Base-by-base conservation (phyloP, 92 coral and sea anemone genomes). In the Heteractis magnifica region DNA sequence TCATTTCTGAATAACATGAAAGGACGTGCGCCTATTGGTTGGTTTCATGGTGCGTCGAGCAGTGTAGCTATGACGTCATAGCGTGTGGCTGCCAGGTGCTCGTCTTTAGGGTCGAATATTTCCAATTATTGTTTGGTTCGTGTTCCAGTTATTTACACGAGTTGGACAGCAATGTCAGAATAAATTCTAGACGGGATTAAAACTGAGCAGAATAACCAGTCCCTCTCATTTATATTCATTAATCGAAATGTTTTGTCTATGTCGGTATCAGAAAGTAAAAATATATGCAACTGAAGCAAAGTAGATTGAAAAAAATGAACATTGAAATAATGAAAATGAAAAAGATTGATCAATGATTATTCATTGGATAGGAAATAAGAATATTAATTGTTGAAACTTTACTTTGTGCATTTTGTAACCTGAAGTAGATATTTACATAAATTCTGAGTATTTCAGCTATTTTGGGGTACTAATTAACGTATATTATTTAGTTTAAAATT, bases 71-170 rank as follows among this genome's bases (percentile, higher is more conserved):
- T 68, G 73, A 68, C 73, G 73, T 68, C 73, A 68, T 68, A 23
- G 6, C 73, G 4, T 23, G 11, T 20, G 73, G 23, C 23, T 68
- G 73, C 26, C 73, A 68, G 73, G 49, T 68, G 13, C 14, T 23
- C 41, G 49, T 68, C 10, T 23, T 68, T 12, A 10, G 19, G 21
- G 49, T 68, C 73, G 49, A 21, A 68, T 20, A 68, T 20, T 20
- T 68, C 49, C 13, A 20, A 68, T 68, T 20, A 68, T 68, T 16
- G 23, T 68, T 68, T 68, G 73, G 44, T 68, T 68, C 73, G 23
- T 23, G 73, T 68, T 68, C 50, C 26, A 23, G 44, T 68, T 68
- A 26, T 68, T 68, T 68, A 68, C 73, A 68, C 73, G 49, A 68
- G 50, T 26, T 68, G 15, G 73, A 68, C 73, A 68, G 50, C 73